A percentile compares a stretch with the other conserved stretches of the same genome.
phyloP scores from a whole-genome alignment of 2,888 invertebrate species.

The Actias luna region DNA sequence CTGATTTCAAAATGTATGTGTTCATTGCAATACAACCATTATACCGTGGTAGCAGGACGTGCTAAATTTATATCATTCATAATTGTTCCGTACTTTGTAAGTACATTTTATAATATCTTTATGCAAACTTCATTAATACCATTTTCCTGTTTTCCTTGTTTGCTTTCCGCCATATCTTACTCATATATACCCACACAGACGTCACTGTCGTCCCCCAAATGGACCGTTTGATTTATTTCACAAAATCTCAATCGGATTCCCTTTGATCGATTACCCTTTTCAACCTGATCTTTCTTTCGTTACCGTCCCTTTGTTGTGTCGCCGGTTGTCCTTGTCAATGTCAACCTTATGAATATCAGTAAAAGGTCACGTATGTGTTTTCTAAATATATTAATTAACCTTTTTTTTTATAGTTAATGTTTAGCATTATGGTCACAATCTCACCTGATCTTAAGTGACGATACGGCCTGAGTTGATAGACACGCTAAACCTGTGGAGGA shows the following conservation, averaged over 20 bases:
- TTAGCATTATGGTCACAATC: no score
- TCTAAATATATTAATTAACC: not conserved
- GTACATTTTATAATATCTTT: not conserved
- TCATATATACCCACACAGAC: not conserved
- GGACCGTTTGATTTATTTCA: constrained; percentile 11
- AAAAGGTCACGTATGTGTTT: not conserved
- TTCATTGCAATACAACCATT: no score
- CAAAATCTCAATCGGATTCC: constrained; percentile 7
- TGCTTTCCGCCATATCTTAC: not conserved
- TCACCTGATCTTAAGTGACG: no score
- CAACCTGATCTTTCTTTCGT: constrained; percentile 4
- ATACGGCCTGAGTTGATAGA: no score
- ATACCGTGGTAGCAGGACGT: no score
- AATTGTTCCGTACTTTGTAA: not conserved
- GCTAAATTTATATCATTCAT: not conserved
- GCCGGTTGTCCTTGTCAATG: not conserved
- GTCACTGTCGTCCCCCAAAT: not conserved
- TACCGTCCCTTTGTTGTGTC: constrained; percentile 4
- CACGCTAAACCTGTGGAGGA: no score
- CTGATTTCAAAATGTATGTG: no score
- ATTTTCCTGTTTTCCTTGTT: not conserved
- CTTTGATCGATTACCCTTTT: constrained; percentile 10
- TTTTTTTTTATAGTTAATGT: not conserved
- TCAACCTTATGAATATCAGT: not conserved
- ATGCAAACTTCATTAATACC: not conserved